Evolutionary conservation across 2,888 invertebrate species (phyloP).

Genomic region (Chaetogeoica ovagalla): DNA sequence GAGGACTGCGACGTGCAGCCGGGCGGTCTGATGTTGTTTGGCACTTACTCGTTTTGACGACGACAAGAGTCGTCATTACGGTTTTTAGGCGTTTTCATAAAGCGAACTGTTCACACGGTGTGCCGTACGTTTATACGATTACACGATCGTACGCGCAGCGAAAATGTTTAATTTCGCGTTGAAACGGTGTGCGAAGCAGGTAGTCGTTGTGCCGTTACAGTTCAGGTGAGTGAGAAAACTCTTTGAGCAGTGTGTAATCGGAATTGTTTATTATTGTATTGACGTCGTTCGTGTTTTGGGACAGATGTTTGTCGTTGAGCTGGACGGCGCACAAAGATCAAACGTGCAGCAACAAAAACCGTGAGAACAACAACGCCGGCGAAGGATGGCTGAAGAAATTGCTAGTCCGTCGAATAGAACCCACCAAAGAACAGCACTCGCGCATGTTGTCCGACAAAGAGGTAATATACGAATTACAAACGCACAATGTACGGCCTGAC

Average conservation of each 20-base stretch:
- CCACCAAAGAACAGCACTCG: slow-evolving; percentile 94
- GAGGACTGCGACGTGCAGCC: no score
- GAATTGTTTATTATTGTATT: no score
- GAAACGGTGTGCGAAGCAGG: slow-evolving; percentile 21
- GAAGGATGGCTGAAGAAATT: slow-evolving; percentile 90
- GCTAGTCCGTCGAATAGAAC: slow-evolving; percentile 86
- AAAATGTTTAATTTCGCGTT: slow-evolving; percentile 24
- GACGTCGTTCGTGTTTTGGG: not conserved
- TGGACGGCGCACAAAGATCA: not conserved
- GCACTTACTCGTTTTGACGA: no score
- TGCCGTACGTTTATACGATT: no score
- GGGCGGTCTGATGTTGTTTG: no score
- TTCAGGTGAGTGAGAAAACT: not conserved
- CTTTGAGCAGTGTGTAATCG: no score
- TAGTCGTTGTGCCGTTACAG: not conserved
- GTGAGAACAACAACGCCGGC: slow-evolving; percentile 13
- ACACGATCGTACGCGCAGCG: no score
- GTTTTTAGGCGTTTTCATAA: no score
- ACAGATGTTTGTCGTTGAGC: slow-evolving; percentile 19
- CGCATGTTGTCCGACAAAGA: slow-evolving; percentile 96
- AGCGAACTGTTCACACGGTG: no score
- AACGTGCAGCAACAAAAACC: not conserved
- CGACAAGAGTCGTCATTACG: no score
- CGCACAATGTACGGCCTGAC: slow-evolving; percentile 91
- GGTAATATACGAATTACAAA: slow-evolving; percentile 90